Conservation (phyloP, 2,888 invertebrate species). For the Drosophila histrio region DNA sequence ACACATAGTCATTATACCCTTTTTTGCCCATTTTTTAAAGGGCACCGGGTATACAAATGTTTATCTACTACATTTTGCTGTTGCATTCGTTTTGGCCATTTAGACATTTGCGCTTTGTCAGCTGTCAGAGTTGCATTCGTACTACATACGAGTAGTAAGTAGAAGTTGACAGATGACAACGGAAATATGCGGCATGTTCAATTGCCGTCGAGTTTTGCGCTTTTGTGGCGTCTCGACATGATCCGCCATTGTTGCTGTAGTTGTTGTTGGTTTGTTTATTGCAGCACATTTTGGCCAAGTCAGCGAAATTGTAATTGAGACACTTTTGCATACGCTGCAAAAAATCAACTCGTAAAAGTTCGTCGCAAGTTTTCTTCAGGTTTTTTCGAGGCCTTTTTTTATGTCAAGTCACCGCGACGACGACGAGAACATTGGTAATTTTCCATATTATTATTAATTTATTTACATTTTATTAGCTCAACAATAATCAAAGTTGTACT, state of each 20-base stretch:
- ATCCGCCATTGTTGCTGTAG: conserved; percentile 41
- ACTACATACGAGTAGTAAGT: too few species aligned
- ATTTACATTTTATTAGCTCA: conserved; percentile 57
- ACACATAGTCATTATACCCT: too few species aligned
- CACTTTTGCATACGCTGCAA: conserved; percentile 44
- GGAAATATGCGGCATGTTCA: conserved; percentile 49
- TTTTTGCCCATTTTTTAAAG: too few species aligned
- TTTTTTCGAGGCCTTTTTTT: conserved; percentile 25
- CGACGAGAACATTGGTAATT: conserved; percentile 45
- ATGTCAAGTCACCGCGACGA: conserved; percentile 53
- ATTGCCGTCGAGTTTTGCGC: conserved; percentile 12
- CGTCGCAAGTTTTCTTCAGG: not conserved
- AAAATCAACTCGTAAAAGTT: conserved; percentile 11
- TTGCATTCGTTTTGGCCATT: conserved; percentile 25
- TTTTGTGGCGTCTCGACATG: conserved; percentile 4
- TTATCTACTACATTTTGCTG: not conserved
- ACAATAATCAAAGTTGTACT: conserved; percentile 46
- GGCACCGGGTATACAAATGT: not conserved
- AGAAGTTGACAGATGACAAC: conserved; percentile 43
- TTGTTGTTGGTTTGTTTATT: too few species aligned
- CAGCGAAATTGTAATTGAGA: conserved; percentile 51
- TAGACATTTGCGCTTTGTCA: conserved; percentile 30
- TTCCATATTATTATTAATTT: conserved; percentile 55
- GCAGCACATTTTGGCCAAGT: conserved; percentile 45
- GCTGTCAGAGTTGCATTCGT: conserved; percentile 18